Percentiles rank a stretch among this genome's conserved stretches.
phyloP scores from a whole-genome alignment of 2,113 vertebrate species.

The Silurus meridionalis region DNA sequence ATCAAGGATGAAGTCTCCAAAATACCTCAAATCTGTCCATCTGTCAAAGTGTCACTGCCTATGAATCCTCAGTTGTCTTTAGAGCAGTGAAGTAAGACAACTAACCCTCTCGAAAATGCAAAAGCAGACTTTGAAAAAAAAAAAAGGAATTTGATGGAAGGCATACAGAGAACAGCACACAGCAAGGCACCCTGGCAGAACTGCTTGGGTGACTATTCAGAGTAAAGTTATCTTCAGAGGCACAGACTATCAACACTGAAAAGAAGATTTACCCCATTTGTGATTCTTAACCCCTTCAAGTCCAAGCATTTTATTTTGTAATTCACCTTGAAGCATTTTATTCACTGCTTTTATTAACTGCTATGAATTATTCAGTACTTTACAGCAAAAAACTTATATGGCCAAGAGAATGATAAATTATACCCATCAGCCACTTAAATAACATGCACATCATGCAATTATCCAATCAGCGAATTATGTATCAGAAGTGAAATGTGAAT shows the following conservation, averaged over 20 bases:
- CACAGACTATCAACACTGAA: conserved; percentile 29
- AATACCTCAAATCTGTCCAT: conserved; percentile 76
- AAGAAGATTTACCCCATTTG: not conserved
- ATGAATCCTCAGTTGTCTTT: conserved; percentile 70
- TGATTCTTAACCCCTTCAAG: conserved; percentile 1
- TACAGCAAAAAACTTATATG: not conserved
- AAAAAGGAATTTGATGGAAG: conserved; percentile 44
- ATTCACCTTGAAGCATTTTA: not conserved
- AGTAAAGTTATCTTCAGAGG: conserved; percentile 39
- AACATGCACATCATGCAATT: not conserved
- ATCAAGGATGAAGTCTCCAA: conserved; percentile 70
- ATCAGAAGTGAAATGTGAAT: not conserved
- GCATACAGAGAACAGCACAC: conserved; percentile 37
- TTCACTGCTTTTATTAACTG: no score
- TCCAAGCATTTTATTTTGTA: not conserved
- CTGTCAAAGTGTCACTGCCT: conserved; percentile 75
- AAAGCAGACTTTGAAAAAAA: conserved; percentile 33
- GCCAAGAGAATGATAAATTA: not conserved
- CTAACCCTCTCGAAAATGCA: conserved; percentile 39
- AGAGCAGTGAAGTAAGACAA: conserved; percentile 50
- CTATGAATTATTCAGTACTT: not conserved
- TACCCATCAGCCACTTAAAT: not conserved
- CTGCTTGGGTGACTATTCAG: conserved; percentile 38
- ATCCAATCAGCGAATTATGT: not conserved
- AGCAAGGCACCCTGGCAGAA: conserved; percentile 30